Base-by-base conservation (phyloP, 2,797 vertebrate genomes). In the Oophaga sylvatica region DNA sequence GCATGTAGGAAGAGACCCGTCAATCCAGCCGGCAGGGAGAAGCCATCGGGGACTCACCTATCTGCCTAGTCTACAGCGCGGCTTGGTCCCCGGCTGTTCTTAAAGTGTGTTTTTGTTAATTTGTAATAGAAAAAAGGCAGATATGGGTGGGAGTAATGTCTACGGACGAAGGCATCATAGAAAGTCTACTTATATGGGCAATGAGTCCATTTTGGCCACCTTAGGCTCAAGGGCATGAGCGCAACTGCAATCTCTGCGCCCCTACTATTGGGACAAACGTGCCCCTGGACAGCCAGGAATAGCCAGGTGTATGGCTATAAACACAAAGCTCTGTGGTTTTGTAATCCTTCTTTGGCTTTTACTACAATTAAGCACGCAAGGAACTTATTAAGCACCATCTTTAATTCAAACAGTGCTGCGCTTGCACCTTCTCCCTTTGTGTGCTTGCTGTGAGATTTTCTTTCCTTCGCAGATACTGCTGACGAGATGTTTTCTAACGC, bases 321-420 rank as follows among this genome's bases (percentile, higher is more conserved):
- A 70, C 41, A 56, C 45, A 1, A 10, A 29, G 22, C 19, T 5
- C 22, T 6, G 22, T 62, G 17, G 56, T 48, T 83, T 26, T 20
- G 75, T 56, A 20, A 68, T 87, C 13, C 68, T 75, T 75, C 22
- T 19, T 2, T 9, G 26, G 53, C 45, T 65, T 73, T n/a, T 79
- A 82, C 80, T 85, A 82, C 75, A 89, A 86, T 89, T 89, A 89
- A 89, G 62, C 79, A 56, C 31, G 77, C 56, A 70, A 20, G 19
- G 60, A 86, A 77, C 45, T 70, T 86, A 82, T 86, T 89, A 85
- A 86, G 16, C 83, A 71, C 71, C 79, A 68, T 85, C 26, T 81
- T 79, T 83, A 83, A 86, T 89, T 89, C 88, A 89, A 11, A 82
- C 79, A 88, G 35, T 89, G 88, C 88, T 89, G 84, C n/a, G 84